A percentile compares a stretch with the other conserved stretches of the same genome.
phyloP scores from a whole-genome alignment of 2,113 vertebrate species.

The Cisticola juncidis region DNA sequence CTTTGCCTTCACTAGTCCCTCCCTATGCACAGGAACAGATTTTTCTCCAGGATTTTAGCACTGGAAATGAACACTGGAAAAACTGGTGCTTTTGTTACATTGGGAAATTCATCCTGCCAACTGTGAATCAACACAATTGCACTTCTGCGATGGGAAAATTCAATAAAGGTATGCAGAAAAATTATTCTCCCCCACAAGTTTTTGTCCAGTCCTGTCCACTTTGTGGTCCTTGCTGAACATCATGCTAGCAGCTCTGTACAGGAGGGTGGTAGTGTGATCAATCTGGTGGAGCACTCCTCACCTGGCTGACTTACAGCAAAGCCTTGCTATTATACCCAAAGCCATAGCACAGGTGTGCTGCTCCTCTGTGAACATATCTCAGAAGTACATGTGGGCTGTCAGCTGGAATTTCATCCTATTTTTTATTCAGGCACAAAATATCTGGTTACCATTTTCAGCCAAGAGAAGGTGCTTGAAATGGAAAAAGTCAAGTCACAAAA shows the following conservation, averaged over 20 bases:
- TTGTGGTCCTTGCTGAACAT: not conserved
- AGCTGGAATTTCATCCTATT: not conserved
- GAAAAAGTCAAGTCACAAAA: not conserved
- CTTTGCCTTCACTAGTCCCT: not conserved
- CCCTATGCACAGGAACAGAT: not conserved
- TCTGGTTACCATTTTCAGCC: not conserved
- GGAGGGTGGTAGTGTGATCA: accelerated
- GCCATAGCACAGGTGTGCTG: not conserved
- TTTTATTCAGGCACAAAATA: not conserved
- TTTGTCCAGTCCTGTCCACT: not conserved
- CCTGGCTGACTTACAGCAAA: not conserved
- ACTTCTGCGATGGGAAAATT: not conserved
- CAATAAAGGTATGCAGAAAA: not conserved
- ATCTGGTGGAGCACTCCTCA: not conserved
- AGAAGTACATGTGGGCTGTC: not conserved
- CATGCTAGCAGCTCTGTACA: not conserved
- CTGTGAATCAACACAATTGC: not conserved
- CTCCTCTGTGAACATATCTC: not conserved
- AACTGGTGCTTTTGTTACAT: not conserved
- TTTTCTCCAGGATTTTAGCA: not conserved
- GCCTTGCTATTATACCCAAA: not conserved
- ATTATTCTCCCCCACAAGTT: not conserved
- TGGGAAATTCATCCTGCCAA: not conserved
- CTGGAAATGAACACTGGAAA: not conserved
- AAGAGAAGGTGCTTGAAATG: not conserved